Percentiles rank a stretch among this genome's conserved stretches.
Conservation (phyloP, 2,113 vertebrate genomes). For the Copsychus sechellarum region DNA sequence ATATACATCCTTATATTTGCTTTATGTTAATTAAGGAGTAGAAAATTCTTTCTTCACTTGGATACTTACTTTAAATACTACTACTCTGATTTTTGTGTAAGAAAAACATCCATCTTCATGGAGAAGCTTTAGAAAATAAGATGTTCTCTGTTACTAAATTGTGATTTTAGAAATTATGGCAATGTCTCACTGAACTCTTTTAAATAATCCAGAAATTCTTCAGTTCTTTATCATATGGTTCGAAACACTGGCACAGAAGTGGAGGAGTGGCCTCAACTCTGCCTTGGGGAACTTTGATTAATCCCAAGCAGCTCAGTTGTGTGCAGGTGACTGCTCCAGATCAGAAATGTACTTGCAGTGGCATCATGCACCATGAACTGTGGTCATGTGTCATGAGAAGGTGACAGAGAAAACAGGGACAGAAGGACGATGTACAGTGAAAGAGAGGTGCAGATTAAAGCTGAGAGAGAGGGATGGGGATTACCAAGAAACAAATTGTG, state of each 20-base stretch:
- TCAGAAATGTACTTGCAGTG: not conserved
- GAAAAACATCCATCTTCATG: not conserved
- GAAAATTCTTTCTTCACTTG: not conserved
- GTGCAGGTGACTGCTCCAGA: not conserved
- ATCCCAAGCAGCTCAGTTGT: no score
- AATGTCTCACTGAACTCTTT: not conserved
- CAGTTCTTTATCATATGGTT: not conserved
- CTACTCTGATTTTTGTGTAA: not conserved
- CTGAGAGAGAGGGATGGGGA: not conserved
- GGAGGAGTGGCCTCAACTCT: not conserved
- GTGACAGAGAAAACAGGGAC: not conserved
- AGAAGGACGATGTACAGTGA: rapidly evolving
- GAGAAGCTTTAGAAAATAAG: not conserved
- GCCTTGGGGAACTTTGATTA: not conserved
- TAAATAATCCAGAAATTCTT: not conserved
- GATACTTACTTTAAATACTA: not conserved
- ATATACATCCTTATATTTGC: not conserved
- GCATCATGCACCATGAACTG: not conserved
- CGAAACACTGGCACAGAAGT: not conserved
- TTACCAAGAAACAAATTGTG: not conserved
- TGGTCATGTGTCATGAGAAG: rapidly evolving
- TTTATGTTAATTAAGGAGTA: not conserved
- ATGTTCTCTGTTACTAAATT: not conserved
- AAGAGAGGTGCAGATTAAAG: not conserved
- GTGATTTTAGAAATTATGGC: not conserved